Evolutionary conservation across 2,888 invertebrate species (phyloP), one percentile per base, ranked within the genome.

Genomic region (Congeria kusceri): DNA sequence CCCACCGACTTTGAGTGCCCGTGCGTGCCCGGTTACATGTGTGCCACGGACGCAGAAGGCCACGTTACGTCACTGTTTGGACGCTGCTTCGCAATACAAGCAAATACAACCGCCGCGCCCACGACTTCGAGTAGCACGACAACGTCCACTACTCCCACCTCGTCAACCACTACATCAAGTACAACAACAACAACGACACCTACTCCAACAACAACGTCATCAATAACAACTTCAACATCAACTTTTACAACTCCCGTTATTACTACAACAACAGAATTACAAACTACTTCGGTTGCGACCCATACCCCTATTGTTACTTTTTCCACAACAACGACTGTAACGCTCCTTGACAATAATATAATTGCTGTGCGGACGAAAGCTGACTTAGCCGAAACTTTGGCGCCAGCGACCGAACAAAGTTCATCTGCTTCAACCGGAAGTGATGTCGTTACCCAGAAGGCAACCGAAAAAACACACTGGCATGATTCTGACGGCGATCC

Each of bases 61-160:
- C 79, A 76, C n/a, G 59, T 63, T 23, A 56, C 66, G 25, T 83
- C 83, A 2, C 49, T 83, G 18, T 83, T 83, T 53, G 83, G 83
- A 13, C 71, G 63, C 44, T 80, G 80, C 61, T 66, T 53, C 29
- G 67, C 53, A n/a, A 67, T 67, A 39, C 58, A 57, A n/a, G 63
- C 15, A n/a, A 23, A 29, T 25, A 66, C 53, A 13, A 66, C 66
- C 18, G 20, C 23, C 20, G 53, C 65, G 29, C 49, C 47, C 13
- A 15, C 32, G 15, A 39, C 39, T 15, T 64, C 57, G n/a, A 63
- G 47, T 29, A 44, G 47, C 32, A 63, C 28, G 20, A 25, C n/a
- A 32, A 66, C 53, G 9, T 39, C 39, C 39, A 39, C 39, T 39
- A 5, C 39, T 39, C 39, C 39, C 39, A 39, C 39, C 1, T 11